Conservation (phyloP, 2,113 vertebrate genomes). For the Scolopax mira region DNA sequence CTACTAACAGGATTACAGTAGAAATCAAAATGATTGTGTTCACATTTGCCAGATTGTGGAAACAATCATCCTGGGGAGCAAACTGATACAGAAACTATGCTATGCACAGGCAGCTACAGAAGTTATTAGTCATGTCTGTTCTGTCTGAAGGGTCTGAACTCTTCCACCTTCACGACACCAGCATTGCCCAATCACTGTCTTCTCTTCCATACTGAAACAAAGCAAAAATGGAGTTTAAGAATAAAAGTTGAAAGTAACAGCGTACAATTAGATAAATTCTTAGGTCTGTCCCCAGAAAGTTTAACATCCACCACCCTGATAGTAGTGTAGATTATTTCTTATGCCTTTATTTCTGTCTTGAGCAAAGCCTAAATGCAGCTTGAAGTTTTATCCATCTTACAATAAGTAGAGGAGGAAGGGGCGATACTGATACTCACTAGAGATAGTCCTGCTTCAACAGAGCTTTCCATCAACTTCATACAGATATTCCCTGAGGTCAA, state of each 20-base stretch:
- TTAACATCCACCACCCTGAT: background rate
- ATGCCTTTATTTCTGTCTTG: background rate
- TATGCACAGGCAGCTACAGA: slow-evolving; percentile 39
- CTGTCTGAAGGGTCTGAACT: background rate
- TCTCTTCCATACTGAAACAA: slow-evolving; percentile 79
- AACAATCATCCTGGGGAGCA: slow-evolving; percentile 42
- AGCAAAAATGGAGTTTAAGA: slow-evolving; percentile 43
- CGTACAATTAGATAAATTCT: background rate
- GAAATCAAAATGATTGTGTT: slow-evolving; percentile 49
- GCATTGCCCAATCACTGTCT: slow-evolving; percentile 76
- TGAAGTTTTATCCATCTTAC: background rate
- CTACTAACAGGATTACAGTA: slow-evolving; percentile 40
- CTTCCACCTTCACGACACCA: slow-evolving; percentile 68
- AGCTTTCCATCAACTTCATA: background rate
- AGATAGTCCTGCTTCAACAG: background rate
- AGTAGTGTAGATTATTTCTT: background rate
- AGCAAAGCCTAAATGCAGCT: background rate
- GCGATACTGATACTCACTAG: background rate
- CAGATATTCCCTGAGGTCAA: background rate
- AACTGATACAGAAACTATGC: slow-evolving; percentile 27
- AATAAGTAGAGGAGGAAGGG: background rate
- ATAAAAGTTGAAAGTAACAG: background rate
- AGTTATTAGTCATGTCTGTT: slow-evolving; percentile 5
- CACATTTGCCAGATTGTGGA: slow-evolving; percentile 38
- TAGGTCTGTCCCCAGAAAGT: background rate